phyloP scores from a whole-genome alignment of 2,888 invertebrate genomes.

The Geophilus truncorum region DNA sequence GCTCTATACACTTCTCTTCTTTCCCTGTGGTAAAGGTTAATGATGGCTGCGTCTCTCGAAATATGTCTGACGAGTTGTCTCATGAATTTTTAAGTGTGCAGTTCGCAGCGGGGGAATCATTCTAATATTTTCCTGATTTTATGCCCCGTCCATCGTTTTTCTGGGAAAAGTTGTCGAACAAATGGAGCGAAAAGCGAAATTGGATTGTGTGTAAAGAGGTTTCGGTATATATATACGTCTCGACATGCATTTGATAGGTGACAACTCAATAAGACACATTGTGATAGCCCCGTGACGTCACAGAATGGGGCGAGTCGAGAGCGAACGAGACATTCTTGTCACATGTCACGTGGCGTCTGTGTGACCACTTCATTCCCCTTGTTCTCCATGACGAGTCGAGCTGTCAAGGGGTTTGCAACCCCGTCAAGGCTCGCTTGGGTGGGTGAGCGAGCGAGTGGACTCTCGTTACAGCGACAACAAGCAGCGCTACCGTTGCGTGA shows the following conservation, averaged over 20 bases:
- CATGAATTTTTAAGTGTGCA: neutral
- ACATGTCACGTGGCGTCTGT: neutral
- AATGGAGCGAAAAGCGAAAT: neutral
- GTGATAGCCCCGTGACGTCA: neutral
- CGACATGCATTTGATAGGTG: neutral
- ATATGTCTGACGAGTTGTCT: neutral
- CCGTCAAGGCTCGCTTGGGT: neutral
- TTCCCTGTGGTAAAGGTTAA: neutral
- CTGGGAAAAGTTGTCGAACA: neutral
- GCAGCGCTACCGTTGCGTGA: neutral
- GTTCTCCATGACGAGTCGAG: neutral
- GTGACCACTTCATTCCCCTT: neutral
- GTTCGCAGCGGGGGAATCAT: too few species aligned
- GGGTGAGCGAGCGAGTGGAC: neutral
- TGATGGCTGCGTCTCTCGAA: neutral
- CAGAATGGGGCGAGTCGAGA: neutral
- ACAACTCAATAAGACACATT: neutral
- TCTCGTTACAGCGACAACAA: neutral
- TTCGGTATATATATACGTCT: neutral
- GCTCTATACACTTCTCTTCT: neutral
- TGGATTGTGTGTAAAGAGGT: neutral
- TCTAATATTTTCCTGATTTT: too few species aligned
- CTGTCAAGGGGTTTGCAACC: neutral
- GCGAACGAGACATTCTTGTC: neutral
- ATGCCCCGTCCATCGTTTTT: too few species aligned